Conservation (phyloP, 2,113 vertebrate species). For the Mormyrus lacerda region DNA sequence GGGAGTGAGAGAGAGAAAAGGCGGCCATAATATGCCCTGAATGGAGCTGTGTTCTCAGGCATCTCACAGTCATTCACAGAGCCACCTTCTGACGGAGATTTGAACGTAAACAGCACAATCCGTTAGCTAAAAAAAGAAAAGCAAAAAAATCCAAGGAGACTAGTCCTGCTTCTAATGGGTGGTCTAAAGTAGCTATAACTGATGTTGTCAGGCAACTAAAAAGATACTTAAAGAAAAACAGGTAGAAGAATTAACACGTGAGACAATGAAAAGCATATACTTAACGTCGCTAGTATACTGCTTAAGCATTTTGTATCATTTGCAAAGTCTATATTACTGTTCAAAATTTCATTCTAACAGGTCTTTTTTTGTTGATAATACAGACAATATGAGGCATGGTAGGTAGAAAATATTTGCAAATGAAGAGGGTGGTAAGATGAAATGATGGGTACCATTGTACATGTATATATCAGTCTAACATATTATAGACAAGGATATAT, state of each 20-base stretch:
- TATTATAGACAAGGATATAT: background rate
- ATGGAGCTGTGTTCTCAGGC: conserved; percentile 6
- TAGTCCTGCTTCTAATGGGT: background rate
- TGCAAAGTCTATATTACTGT: background rate
- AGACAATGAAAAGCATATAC: background rate
- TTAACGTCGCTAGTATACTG: background rate
- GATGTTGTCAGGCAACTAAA: background rate
- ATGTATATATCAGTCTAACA: background rate
- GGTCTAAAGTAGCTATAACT: background rate
- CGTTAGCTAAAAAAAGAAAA: background rate
- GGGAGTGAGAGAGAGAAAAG: background rate
- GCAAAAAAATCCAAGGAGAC: background rate
- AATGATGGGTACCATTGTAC: background rate
- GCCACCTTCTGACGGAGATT: conserved; percentile 22
- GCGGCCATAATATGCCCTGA: background rate
- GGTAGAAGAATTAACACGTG: background rate
- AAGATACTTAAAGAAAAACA: background rate
- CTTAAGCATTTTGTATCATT: background rate
- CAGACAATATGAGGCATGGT: background rate
- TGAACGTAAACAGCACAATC: conserved; percentile 25
- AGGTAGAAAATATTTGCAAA: background rate
- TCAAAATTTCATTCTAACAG: background rate
- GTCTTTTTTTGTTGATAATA: background rate
- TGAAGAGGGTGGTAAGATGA: background rate
- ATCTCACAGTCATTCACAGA: conserved; percentile 5